Base-by-base conservation (phyloP, 2,888 invertebrate species). In the Volucella inflata region DNA sequence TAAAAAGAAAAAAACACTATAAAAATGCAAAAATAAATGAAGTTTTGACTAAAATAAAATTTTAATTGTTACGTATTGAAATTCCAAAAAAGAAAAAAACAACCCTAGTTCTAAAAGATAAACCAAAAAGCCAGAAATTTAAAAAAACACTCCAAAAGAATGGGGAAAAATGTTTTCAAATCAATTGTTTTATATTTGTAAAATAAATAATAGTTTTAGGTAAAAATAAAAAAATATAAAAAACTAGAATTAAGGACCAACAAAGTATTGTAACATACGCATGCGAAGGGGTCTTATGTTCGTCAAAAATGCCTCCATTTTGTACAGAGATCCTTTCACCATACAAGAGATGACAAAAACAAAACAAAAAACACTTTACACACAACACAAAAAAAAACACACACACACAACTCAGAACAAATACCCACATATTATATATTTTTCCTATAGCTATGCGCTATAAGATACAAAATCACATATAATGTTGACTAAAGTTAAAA, bases 401-500 rank as follows among this genome's bases (percentile, higher is more conserved):
- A 67, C 12, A 74, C 40, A 74, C 40, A 68, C 17, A 55, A 76
- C 11, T 38, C 40, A 65, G 21, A 40, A 30, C 30, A 30, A 30
- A 30, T 30, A 6, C 1, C 21, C 38, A 68, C 60, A 62, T 48
- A 70, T 62, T 78, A 78, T 78, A 64, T 64, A 64, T 78, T 51
- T 40, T n/a, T n/a, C n/a, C n/a, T 30, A 30, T 30, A 30, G 30
- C 30, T 0, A 30, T 6, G 30, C 4, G 51, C 42, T 44, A 38
- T 42, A 44, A 74, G 68, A 64, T 75, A 36, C 14, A 51, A 59
- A 78, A 72, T 64, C 60, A 70, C 75, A 70, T 55, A 82, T 59
- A 76, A 76, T 82, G 83, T 83, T 83, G 57, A 79, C 72, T 79
- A 79, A 62, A 79, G 48, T 62, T 14, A 51, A 53, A 68, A 50